Evolutionary conservation across 2,797 vertebrate species (phyloP).

Genomic region (Microctenopoma lineatum): DNA sequence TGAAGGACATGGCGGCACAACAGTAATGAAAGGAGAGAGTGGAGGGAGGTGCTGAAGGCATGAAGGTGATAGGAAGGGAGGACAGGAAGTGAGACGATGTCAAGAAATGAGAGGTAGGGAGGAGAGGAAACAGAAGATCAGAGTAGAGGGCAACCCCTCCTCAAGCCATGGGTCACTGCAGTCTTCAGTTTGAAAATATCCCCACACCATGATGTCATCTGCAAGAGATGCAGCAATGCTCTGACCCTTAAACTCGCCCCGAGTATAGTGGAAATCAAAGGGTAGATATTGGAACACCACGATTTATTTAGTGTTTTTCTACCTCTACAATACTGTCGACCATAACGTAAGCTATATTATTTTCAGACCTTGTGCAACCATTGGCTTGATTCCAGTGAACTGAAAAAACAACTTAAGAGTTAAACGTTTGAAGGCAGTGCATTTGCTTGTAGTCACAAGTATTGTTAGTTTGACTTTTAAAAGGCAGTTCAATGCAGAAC

Average conservation of each 20-base stretch:
- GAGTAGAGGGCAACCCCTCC: slow-evolving; percentile 58
- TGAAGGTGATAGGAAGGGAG: slow-evolving; percentile 38
- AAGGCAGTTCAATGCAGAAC: no score
- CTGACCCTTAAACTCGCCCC: slow-evolving; percentile 34
- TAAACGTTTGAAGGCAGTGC: no score
- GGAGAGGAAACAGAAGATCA: slow-evolving; percentile 20
- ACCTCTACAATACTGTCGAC: no score
- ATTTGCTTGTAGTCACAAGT: no score
- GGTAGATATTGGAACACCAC: slow-evolving; percentile 1
- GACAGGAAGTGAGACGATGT: slow-evolving; percentile 13
- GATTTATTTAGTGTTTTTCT: no score
- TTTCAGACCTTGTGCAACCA: no score
- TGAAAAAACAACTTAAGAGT: no score
- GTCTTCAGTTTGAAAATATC: slow-evolving; percentile 73
- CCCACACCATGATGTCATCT: slow-evolving; percentile 75
- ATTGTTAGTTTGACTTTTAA: no score
- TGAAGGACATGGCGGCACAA: slow-evolving; percentile 3
- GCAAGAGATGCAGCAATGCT: slow-evolving; percentile 37
- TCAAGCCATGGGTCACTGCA: slow-evolving; percentile 63
- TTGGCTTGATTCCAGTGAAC: no score
- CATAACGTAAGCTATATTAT: no score
- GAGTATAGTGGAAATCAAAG: no score
- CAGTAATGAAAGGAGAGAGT: slow-evolving; percentile 17
- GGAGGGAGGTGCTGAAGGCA: slow-evolving; percentile 29
- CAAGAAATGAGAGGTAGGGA: slow-evolving; percentile 18